Base-by-base conservation (phyloP, 2,888 invertebrate genomes). In the Cataglyphis albicans region DNA sequence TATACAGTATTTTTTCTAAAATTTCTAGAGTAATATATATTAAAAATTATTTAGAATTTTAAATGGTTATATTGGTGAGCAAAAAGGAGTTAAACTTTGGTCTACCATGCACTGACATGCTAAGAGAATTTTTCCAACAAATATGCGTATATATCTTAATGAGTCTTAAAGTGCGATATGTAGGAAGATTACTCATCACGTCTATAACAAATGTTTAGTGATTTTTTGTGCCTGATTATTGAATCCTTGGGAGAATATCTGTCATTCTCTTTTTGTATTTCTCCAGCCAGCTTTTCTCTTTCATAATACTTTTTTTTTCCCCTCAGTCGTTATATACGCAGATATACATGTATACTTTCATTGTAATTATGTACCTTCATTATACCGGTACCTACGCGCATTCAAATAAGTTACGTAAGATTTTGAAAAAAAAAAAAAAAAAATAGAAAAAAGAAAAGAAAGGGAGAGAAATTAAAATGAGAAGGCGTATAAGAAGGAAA, bases 151-250 rank as follows among this genome's bases (percentile, higher is more conserved):
- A 3, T 18, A n/a, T 41, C 86, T 87, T 86, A 86, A 87, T 81
- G 88, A 85, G 25, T 89, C 84, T 78, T 63, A 76, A 70, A 67
- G 81, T 86, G 82, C 82, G 83, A 88, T 87, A 89, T 82, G 88
- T 86, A 86, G 86, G 88, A 88, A 89, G 89, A 92, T 92, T 91
- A 89, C 91, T 91, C 90, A 89, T 89, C 89, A 73, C 84, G 89
- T 87, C 87, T 86, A 84, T 88, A 83, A 84, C 81, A 65, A 87
- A 86, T 90, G 89, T 88, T 86, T 89, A 86, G 88, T 85, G 87
- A 89, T 91, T 91, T 91, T 93, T 93, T 93, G 92, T 93, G 86
- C 91, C 88, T 92, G 92, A 92, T 90, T 91, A 91, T 93, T 93
- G 93, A 93, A 93, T 92, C 91, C 92, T 90, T 92, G 92, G 90